Conservation (phyloP, 53 echinoderm and acorn worm genomes). For the Patiria pectinifera region DNA sequence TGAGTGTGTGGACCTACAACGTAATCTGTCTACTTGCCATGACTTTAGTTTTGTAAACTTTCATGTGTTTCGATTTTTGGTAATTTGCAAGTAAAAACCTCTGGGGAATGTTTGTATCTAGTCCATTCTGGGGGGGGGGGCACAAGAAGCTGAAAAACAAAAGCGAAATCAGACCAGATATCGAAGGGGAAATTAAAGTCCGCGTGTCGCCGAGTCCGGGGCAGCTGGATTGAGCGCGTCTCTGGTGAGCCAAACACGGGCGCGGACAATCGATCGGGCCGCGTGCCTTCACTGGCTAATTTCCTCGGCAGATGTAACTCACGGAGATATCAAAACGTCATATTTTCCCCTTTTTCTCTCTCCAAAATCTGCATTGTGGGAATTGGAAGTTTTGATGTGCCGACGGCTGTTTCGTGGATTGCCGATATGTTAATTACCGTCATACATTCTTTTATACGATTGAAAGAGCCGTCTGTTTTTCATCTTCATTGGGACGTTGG, state of each 20-base stretch:
- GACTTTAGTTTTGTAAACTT: no score
- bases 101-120: not conserved
- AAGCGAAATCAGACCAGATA: constrained; percentile 28
- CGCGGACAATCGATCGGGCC: constrained; percentile 28
- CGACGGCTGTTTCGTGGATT: constrained; percentile 33
- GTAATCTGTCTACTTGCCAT: no score
- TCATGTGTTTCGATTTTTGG: no score
- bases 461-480: not conserved
- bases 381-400: constrained; percentile 3
- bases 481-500: not conserved
- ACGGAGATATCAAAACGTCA: constrained; percentile 59
- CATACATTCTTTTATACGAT: not conserved
- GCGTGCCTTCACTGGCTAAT: constrained; percentile 54
- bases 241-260: constrained; percentile 29
- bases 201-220: not conserved
- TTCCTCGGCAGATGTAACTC: constrained; percentile 64
- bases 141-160: not conserved
- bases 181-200: constrained; percentile 23
- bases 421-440: not conserved
- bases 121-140: not conserved
- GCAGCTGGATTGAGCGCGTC: constrained; percentile 45
- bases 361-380: not conserved
- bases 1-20: no score
- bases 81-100: not conserved
- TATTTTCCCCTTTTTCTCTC: not conserved